Conservation (phyloP, 2,888 invertebrate genomes). For the Caenorhabditis becei region DNA sequence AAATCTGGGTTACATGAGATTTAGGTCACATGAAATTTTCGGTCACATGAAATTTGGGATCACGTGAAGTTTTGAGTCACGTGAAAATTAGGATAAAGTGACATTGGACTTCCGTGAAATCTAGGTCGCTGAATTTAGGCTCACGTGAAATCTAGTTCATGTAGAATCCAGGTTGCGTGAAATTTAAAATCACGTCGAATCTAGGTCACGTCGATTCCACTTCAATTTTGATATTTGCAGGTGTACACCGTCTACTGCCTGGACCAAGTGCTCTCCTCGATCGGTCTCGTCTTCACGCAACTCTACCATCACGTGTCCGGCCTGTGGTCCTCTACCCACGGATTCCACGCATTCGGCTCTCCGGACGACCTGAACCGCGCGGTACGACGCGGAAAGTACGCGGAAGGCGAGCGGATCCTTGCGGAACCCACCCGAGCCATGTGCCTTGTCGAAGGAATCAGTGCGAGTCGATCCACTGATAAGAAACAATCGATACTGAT, state of each 20-base stretch:
- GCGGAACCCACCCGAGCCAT: slow-evolving; percentile 55
- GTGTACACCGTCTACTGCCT: slow-evolving; percentile 30
- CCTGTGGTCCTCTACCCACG: slow-evolving; percentile 33
- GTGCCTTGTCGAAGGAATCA: background rate
- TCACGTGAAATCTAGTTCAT: too few relatives aligned
- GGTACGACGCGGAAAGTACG: slow-evolving; percentile 35
- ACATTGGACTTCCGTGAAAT: too few relatives aligned
- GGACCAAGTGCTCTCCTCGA: slow-evolving; percentile 33
- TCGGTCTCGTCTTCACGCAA: slow-evolving; percentile 25
- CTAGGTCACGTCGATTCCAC: too few relatives aligned
- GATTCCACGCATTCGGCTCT: slow-evolving; percentile 24
- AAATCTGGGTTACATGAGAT: too few relatives aligned
- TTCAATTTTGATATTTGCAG: slow-evolving; percentile 36
- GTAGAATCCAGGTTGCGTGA: too few relatives aligned
- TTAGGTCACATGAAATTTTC: too few relatives aligned
- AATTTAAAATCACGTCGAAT: too few relatives aligned
- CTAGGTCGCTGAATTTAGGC: too few relatives aligned
- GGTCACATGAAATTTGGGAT: too few relatives aligned
- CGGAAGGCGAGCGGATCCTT: background rate
- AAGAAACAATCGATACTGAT: slow-evolving; percentile 27
- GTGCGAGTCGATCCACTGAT: too few relatives aligned
- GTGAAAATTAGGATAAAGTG: too few relatives aligned
- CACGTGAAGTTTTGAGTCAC: too few relatives aligned
- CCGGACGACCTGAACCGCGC: slow-evolving; percentile 23
- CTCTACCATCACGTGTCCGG: slow-evolving; percentile 47